phyloP scores from a whole-genome alignment of 1,140 invertebrate species.

The Drosophila sechellia region DNA sequence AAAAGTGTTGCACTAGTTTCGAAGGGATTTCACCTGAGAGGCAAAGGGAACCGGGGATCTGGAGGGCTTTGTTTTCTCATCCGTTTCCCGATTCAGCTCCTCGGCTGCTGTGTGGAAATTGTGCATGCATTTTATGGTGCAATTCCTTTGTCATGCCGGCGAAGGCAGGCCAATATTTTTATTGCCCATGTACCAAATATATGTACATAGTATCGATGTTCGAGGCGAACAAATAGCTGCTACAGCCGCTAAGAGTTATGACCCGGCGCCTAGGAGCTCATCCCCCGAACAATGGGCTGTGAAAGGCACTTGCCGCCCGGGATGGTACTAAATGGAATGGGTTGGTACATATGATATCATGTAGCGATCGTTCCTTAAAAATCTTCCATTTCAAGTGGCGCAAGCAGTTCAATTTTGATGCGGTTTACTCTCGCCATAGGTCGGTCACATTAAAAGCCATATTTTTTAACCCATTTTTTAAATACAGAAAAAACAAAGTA shows the following conservation, averaged over 20 bases:
- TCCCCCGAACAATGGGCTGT: constrained; percentile 55
- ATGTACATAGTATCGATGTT: constrained; percentile 17
- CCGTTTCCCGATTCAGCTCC: constrained; percentile 16
- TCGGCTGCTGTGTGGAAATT: constrained; percentile 47
- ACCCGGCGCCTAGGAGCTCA: constrained; percentile 73
- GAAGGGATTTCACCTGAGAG: constrained; percentile 39
- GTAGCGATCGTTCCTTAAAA: constrained; percentile 44
- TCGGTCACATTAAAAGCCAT: not conserved
- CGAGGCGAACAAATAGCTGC: constrained; percentile 56
- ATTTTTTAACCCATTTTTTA: no score
- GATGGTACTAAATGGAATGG: constrained; percentile 9
- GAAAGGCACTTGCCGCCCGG: constrained; percentile 63
- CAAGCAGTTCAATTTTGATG: constrained; percentile 42
- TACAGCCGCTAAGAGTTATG: constrained; percentile 74
- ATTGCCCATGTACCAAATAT: constrained; percentile 44
- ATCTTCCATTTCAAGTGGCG: constrained; percentile 28
- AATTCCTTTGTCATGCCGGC: constrained; percentile 74
- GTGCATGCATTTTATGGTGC: constrained; percentile 75
- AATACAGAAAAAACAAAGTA: not conserved
- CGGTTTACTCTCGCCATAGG: not conserved
- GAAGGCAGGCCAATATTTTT: constrained; percentile 82
- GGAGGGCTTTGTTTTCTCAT: constrained; percentile 53
- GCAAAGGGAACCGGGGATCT: constrained; percentile 59
- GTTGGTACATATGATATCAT: constrained; percentile 19
- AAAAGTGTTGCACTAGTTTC: constrained; percentile 83